Base-by-base conservation (phyloP, 1,140 invertebrate genomes). In the Drosophila watanabei region DNA sequence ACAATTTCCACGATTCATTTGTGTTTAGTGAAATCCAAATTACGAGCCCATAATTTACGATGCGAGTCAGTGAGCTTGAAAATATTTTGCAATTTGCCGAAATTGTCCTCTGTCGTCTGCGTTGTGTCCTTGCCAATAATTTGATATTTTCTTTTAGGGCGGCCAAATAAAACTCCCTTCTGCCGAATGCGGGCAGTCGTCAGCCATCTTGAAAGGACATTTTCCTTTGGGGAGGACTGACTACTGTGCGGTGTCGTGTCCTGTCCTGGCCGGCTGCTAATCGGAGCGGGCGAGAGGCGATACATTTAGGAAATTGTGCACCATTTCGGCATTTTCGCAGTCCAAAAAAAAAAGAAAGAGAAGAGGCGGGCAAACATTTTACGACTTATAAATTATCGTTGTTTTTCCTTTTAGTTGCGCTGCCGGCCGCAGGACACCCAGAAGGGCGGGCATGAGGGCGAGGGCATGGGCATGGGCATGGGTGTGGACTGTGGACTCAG, bases 311-410 rank as follows among this genome's bases (percentile, higher is more conserved):
- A 89, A 90, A 86, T 80, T 86, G 87, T 86, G 75, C 69, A 76
- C 66, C 84, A 83, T 82, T 88, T 81, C 80, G 79, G 86, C 79
- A 86, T 90, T 85, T 88, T 85, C 73, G 85, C 78, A 78, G 71
- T 37, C 62, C 20, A 41, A 51, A 54, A 41, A 54, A 24, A 46
- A 8, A 49, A 30, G 72, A 68, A 66, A 28, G 28, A 69, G 33
- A 65, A 73, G 76, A 59, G 71, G 70, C 68, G 49, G 56, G 58
- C 79, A 39, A 64, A 59, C 76, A 70, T 86, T 86, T 92, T 90
- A 92, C 80, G 89, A 92, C 89, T 81, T 87, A 92, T 92, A 92
- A 92, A 92, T 92, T 90, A 92, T 90, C 79, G 90, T 87, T 88
- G 84, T 81, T 81, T 87, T 84, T 76, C 78, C 69, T 79, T 79